These are phyloP conservation scores for Lucinisca nassula DNA, from an alignment of 2,888 invertebrate genomes.

Conservation along the genomic window DNA sequence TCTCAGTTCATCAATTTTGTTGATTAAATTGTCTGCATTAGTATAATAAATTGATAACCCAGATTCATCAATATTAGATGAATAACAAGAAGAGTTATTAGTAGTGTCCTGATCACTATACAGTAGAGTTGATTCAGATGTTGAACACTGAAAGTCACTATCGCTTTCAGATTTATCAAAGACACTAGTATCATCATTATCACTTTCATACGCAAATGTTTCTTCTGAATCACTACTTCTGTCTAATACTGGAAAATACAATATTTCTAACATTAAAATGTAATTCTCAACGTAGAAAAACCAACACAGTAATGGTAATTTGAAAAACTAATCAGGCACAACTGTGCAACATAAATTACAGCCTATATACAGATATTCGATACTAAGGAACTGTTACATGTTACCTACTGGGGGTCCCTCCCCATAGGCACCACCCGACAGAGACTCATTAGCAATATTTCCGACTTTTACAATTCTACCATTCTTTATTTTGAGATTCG, in stretches of 20 bases:
- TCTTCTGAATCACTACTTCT: background rate
- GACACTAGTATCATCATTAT: background rate
- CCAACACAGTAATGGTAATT: background rate
- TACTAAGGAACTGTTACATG: background rate
- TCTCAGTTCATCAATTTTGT: constrained; percentile 8
- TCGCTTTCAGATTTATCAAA: background rate
- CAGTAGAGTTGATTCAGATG: background rate
- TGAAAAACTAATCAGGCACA: no score
- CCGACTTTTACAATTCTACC: background rate
- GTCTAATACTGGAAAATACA: background rate
- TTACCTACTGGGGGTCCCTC: background rate
- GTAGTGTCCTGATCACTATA: background rate
- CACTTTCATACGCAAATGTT: no score
- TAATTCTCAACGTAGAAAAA: no score
- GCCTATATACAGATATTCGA: background rate
- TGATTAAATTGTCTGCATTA: constrained; percentile 16
- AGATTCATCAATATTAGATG: background rate
- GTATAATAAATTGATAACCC: background rate
- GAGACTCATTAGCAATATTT: background rate
- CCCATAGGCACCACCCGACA: background rate
- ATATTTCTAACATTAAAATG: no score
- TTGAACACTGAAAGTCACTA: background rate
- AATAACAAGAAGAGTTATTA: background rate
- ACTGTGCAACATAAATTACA: background rate
- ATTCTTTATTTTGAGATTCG: background rate